phyloP scores from a whole-genome alignment of 37 sponge, comb jelly and placozoan genomes.

The Haliclona indistincta region DNA sequence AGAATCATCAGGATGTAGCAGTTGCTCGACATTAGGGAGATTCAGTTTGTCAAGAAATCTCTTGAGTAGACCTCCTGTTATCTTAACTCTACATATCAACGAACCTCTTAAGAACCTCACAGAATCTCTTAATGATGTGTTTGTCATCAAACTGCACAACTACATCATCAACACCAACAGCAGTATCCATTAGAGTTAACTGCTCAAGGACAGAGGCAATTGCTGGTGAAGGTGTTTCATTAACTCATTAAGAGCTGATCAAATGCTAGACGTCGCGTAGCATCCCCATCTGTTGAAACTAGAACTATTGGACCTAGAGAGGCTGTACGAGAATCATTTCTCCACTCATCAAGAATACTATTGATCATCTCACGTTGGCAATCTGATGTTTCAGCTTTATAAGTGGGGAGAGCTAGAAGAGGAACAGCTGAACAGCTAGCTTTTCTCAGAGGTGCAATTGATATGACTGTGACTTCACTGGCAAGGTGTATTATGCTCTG shows the following conservation, averaged over 20 bases:
- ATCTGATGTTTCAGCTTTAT: neutral
- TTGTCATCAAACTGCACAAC: neutral
- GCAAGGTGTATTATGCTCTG: neutral
- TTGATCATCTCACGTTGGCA: neutral
- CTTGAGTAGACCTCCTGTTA: neutral
- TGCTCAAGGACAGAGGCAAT: no score
- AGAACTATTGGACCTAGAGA: neutral
- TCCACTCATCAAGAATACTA: slow-evolving; percentile 1
- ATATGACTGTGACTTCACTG: neutral
- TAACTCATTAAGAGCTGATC: neutral
- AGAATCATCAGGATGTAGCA: neutral
- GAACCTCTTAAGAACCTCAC: no score
- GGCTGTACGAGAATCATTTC: neutral
- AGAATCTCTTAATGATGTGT: slow-evolving; percentile 1
- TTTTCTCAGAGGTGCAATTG: neutral
- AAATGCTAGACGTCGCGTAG: slow-evolving; percentile 1
- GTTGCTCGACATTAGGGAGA: neutral
- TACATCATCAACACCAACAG: neutral
- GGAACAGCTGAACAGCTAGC: neutral
- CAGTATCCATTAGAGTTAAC: slow-evolving; percentile 7
- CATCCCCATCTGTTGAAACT: neutral
- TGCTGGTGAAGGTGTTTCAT: neutral
- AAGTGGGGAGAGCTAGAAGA: neutral
- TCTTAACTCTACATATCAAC: no score
- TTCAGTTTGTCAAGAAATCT: neutral